Evolutionary conservation across 2,888 invertebrate species (phyloP), one percentile per base, ranked within the genome.

Genomic region (Endotricha flammealis): DNA sequence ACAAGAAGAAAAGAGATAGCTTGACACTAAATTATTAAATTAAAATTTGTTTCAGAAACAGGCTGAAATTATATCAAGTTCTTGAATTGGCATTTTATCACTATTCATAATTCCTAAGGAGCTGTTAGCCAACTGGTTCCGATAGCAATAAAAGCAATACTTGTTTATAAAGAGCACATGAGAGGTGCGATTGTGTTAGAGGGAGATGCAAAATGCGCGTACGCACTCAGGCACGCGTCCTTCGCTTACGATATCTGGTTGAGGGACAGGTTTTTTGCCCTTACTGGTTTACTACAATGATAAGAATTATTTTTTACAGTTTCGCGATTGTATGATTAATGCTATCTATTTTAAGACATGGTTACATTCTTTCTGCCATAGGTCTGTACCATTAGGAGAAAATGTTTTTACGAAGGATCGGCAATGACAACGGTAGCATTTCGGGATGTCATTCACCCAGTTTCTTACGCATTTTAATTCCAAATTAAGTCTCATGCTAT

Each of bases 151-250:
- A 70, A 71, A 68, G 70, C 61, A 65, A 59, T 64, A 65, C 64
- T 48, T 57, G 60, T 60, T 62, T 58, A 52, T n/a, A 58, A 65
- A 59, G 57, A 57, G 48, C 41, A 45, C 52, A 46, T 44, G 60
- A 58, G 45, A 57, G 65, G 62, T 61, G 58, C 34, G 39, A 49
- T 51, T 54, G 49, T 12, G 64, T 32, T 42, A 13, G 57, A 72
- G 43, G 6, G 61, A 48, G 69, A 69, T 2, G 40, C 42, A 2
- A 14, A 36, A 60, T 67, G 70, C 69, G 70, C 72, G 73, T 76
- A 76, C 77, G 75, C 75, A 29, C 6, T 10, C n/a, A 71, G 69
- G 72, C 77, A 71, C 64, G 75, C 79, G 80, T 80, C 81, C 82
- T 80, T 85, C 77, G 75, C 65, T 69, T 68, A 64, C 66, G 67